Conservation (phyloP, 2,113 vertebrate genomes). For the Speoplatyrhinus poulsoni region DNA sequence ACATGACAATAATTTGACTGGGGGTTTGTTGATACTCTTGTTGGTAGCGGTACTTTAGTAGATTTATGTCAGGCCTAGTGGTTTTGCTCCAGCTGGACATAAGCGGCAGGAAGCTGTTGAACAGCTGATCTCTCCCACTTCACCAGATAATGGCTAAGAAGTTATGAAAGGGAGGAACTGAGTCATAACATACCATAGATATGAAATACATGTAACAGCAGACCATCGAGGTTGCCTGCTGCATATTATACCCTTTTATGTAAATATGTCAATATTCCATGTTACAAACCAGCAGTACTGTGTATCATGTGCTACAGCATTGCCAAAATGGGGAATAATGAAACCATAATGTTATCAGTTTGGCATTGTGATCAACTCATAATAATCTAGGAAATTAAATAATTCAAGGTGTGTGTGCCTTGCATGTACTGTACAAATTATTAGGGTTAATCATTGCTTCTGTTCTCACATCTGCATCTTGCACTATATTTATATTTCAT, state of each 20-base stretch:
- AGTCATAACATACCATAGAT: conserved; percentile 7
- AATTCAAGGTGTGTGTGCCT: conserved; percentile 13
- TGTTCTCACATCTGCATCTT: conserved; percentile 8
- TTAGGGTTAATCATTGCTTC: not conserved
- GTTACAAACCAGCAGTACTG: conserved; percentile 72
- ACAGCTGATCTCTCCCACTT: conserved; percentile 57
- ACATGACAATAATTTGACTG: conserved; percentile 22
- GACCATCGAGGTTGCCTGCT: not conserved
- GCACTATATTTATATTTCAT: not conserved
- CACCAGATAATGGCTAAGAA: conserved; percentile 44
- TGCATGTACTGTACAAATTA: not conserved
- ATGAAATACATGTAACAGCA: not conserved
- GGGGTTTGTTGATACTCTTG: conserved; percentile 31
- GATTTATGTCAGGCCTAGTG: conserved; percentile 36
- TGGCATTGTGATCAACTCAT: conserved; percentile 50
- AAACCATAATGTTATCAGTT: conserved; percentile 61
- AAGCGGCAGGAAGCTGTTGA: conserved; percentile 51
- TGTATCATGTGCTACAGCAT: conserved; percentile 53
- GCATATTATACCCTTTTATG: conserved; percentile 46
- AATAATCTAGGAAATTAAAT: conserved; percentile 60
- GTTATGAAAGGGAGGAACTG: conserved; percentile 20
- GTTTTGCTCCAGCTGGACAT: conserved; percentile 50
- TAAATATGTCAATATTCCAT: conserved; percentile 63
- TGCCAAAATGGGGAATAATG: conserved; percentile 62
- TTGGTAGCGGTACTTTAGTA: conserved; percentile 36